Evolutionary conservation across 30 jellyfish, hydroid and myxozoan genomes (phyloP).

Genomic region (Haliclystus octoradiatus): DNA sequence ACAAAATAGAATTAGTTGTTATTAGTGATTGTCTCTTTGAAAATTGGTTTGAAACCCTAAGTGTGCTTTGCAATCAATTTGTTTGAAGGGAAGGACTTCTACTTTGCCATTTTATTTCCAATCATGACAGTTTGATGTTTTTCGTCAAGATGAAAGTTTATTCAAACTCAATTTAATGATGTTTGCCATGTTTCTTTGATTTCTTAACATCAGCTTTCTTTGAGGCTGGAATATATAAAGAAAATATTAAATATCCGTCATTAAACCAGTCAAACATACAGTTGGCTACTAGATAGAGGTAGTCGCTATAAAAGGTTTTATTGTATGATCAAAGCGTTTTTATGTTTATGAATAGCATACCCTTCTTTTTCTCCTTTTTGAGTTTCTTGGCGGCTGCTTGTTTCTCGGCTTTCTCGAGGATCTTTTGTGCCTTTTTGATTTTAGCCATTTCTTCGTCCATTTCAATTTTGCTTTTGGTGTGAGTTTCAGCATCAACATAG

Average conservation of each 20-base stretch:
- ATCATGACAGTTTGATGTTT: too few species aligned
- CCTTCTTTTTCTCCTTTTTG: constrained; percentile 37
- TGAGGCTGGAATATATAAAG: not conserved
- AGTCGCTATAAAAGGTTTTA: too few species aligned
- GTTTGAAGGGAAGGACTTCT: too few species aligned
- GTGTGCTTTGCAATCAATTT: too few species aligned
- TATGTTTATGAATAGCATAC: constrained; percentile 32
- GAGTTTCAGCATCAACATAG: constrained; percentile 89
- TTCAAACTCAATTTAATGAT: not conserved
- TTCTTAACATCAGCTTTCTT: not conserved
- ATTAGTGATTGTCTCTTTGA: too few species aligned
- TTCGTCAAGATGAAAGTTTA: too few species aligned
- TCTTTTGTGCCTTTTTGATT: constrained; percentile 54
- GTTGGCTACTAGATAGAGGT: too few species aligned
- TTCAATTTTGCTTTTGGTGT: constrained; percentile 76
- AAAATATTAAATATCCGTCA: not conserved
- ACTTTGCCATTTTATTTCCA: too few species aligned
- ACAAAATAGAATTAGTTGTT: too few species aligned
- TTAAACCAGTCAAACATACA: not conserved
- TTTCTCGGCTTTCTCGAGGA: constrained; percentile 38
- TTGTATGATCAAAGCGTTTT: too few species aligned
- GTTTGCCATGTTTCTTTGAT: not conserved
- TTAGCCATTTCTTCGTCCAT: constrained; percentile 72
- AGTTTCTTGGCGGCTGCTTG: constrained; percentile 57
- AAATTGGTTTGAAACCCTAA: too few species aligned